phyloP scores from a whole-genome alignment of 2,113 vertebrate species.

The Alosa alosa region DNA sequence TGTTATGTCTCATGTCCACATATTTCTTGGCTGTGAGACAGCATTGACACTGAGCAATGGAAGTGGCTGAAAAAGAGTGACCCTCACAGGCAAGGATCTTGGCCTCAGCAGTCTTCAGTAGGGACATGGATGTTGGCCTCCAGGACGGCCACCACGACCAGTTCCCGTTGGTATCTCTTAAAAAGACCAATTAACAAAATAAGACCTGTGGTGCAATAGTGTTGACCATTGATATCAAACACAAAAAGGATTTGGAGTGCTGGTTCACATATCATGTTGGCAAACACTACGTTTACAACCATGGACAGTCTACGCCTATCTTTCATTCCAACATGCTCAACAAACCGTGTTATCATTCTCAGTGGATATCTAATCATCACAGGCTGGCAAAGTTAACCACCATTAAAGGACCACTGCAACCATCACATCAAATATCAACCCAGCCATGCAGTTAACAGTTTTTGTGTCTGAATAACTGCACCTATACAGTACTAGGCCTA shows the following conservation, averaged over 20 bases:
- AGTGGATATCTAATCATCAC: not conserved
- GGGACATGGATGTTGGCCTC: slow-evolving; percentile 90
- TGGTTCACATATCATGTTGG: not conserved
- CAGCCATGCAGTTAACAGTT: not conserved
- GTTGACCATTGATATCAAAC: not conserved
- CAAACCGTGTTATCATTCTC: not conserved
- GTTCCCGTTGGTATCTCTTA: slow-evolving; percentile 68
- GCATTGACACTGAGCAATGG: not conserved
- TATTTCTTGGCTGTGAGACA: not conserved
- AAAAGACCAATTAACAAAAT: not conserved
- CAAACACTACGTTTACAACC: not conserved
- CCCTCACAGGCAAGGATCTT: slow-evolving; percentile 85
- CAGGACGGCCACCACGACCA: slow-evolving; percentile 86
- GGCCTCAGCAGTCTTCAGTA: slow-evolving; percentile 84
- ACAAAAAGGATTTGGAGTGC: not conserved
- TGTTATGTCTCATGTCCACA: too few relatives aligned
- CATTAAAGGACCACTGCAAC: not conserved
- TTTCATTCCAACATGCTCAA: not conserved
- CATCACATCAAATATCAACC: not conserved
- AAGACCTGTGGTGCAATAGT: not conserved
- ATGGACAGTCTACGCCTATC: not conserved
- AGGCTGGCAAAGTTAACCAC: not conserved
- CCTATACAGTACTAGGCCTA: too few relatives aligned
- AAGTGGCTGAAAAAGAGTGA: not conserved
- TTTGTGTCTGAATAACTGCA: too few relatives aligned